phyloP scores from a whole-genome alignment of 1,140 invertebrate species.

The Manduca sexta region DNA sequence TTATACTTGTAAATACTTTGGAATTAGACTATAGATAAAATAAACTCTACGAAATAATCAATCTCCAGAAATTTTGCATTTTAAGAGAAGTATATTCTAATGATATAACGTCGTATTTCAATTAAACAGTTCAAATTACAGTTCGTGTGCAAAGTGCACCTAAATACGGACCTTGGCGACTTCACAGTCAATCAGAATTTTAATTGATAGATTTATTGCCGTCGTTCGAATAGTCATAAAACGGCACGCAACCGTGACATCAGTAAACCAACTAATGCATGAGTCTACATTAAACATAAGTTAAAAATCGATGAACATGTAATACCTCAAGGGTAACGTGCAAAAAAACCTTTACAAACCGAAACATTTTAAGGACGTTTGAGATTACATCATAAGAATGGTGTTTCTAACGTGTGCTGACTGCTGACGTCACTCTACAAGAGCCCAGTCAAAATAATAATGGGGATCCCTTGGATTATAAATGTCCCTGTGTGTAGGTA shows the following conservation, averaged over 20 bases:
- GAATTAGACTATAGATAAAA: too few relatives aligned
- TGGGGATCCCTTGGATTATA: constrained; percentile 17
- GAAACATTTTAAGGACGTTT: constrained; percentile 27
- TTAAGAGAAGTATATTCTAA: background rate
- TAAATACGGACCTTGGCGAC: constrained; percentile 5
- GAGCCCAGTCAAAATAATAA: constrained; percentile 17
- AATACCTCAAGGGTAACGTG: background rate
- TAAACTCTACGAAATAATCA: too few relatives aligned
- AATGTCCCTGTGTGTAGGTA: constrained; percentile 17
- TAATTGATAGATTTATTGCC: constrained; percentile 17
- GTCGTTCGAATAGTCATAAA: constrained; percentile 10
- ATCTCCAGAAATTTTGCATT: too few relatives aligned
- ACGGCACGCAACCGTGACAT: constrained; percentile 11
- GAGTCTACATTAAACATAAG: constrained; percentile 13
- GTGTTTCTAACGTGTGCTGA: constrained; percentile 21
- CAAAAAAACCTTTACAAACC: constrained; percentile 22
- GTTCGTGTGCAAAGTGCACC: constrained; percentile 3
- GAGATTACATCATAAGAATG: constrained; percentile 40
- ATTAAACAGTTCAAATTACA: too few relatives aligned
- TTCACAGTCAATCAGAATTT: constrained; percentile 17
- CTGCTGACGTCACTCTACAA: constrained; percentile 34
- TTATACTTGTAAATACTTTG: too few relatives aligned
- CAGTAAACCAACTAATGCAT: constrained; percentile 3
- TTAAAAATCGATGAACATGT: constrained; percentile 27
- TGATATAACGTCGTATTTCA: too few relatives aligned